Base-by-base conservation (phyloP, 1,140 invertebrate species). In the Chironomus striatipennis region DNA sequence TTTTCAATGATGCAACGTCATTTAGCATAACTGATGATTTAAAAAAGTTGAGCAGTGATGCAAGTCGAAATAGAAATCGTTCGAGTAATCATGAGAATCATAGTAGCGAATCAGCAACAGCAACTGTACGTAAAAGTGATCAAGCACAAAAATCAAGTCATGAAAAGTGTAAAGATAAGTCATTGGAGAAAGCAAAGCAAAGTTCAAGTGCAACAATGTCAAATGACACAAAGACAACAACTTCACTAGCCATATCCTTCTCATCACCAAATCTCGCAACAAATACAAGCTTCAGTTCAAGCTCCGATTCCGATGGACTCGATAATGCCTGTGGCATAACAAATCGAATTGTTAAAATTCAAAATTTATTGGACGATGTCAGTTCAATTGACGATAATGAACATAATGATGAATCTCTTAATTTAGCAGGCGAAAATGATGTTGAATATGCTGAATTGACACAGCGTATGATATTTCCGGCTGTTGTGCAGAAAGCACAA, bases 331-430 rank as follows among this genome's bases (percentile, higher is more conserved):
- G 24, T 74, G 76, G 73, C 15, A 42, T 12, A 17, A 75, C 57
- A 24, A 73, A 42, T 21, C 42, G 57, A 15, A 73, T 72, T 24
- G 65, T 73, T 24, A 76, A 4, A 79, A 77, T 70, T 64, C 18
- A 74, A 72, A 73, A 73, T 79, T 81, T 74, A 77, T 79, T 5
- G 5, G 65, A 70, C 65, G 84, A 87, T 75, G 85, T 87, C 24
- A 86, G 86, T 80, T 90, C 87, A 34, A 90, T 90, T 79, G 91
- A 93, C 77, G 91, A 93, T 80, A 93, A 93, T 81, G 91, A 93
- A 78, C 88, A 92, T 4, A 90, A 93, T 79, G 90, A 93, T 77
- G 92, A 43, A 34, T 75, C 42, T 75, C 74, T 76, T 73, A 76
- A 76, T 65, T 75, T 81, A 84, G 81, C 79, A 87, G 90, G 87